A percentile compares a stretch with the other conserved stretches of the same genome.
phyloP scores from a whole-genome alignment of 1,140 invertebrate genomes.

The Neodiprion virginianus region DNA sequence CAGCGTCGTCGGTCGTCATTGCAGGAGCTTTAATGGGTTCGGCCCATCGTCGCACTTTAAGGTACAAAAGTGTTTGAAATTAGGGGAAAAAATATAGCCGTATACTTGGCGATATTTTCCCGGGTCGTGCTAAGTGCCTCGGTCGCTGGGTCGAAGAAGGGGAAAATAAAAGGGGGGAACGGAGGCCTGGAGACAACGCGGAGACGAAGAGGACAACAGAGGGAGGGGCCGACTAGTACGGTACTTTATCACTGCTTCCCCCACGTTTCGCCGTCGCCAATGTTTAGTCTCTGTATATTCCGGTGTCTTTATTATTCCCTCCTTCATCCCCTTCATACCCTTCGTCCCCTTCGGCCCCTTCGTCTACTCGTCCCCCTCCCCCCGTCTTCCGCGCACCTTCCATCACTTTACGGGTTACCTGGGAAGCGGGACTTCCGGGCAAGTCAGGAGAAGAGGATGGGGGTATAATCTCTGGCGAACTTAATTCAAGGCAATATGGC shows the following conservation, averaged over 20 bases:
- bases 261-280: not conserved
- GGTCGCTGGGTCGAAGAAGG: not conserved
- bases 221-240: not conserved
- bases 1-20: too few species aligned
- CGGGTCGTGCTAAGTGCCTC: not conserved
- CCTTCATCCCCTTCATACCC: not conserved
- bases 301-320: not conserved
- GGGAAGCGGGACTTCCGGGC: not conserved
- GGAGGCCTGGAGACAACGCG: not conserved
- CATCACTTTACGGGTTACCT: not conserved
- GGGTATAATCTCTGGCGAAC: not conserved
- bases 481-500: constrained; percentile 5
- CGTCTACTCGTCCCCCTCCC: too few species aligned
- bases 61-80: not conserved
- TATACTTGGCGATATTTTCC: not conserved
- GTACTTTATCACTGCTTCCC: not conserved
- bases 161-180: not conserved
- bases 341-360: not conserved
- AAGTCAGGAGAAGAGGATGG: not conserved
- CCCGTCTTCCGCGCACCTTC: not conserved
- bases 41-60: not conserved
- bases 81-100: not conserved
- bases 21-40: too few species aligned
- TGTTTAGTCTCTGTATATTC: not conserved
- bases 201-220: constrained; percentile 1